Evolutionary conservation across 2,797 vertebrate species (phyloP), one percentile per base, ranked within the genome.

Genomic region (Hydrocynus forskahlii): DNA sequence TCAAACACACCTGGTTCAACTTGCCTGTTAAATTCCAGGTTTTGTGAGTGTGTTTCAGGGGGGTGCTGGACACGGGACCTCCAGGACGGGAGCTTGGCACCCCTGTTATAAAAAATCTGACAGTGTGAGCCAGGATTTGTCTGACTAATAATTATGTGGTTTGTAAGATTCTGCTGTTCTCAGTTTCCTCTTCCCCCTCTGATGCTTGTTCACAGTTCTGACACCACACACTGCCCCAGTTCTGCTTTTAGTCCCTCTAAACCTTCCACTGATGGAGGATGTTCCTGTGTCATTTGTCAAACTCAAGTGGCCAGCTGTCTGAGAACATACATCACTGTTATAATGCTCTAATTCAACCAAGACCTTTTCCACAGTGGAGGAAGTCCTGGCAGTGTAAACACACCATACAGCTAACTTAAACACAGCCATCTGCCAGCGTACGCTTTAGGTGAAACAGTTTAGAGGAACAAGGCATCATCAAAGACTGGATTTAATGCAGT

Each of bases 301-400:
- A 81, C 72, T 84, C 78, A 74, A 83, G 75, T 87, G 83, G 85
- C 76, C 79, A 82, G 82, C 84, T 87, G 85, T 88, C 76, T 78
- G 68, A 78, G 50, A 75, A 71, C 81, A 84, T 84, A 85, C 87
- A 84, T 83, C 82, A 85, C 74, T 85, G 78, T 76, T 75, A 86
- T 87, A 84, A 86, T 87, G 76, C 77, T 62, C 74, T 88, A 82
- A 88, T 89, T 88, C 87, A 88, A 70, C 73, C 70, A 63, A 75
- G 55, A 73, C 67, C 55, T 75, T 84, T 83, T 78, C 76, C 78
- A 60, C 77, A 60, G 73, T 82, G 81, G 79, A 83, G 80, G 85
- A 84, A 82, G 79, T 75, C 75, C 84, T 72, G 17, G n/a, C 55
- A 64, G 40, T 84, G 72, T 89, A 88, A 88, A 90, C 89, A 88